These are phyloP conservation scores for Chrysoperla carnea DNA, from an alignment of 1,140 invertebrate genomes.

Conservation along the genomic window DNA sequence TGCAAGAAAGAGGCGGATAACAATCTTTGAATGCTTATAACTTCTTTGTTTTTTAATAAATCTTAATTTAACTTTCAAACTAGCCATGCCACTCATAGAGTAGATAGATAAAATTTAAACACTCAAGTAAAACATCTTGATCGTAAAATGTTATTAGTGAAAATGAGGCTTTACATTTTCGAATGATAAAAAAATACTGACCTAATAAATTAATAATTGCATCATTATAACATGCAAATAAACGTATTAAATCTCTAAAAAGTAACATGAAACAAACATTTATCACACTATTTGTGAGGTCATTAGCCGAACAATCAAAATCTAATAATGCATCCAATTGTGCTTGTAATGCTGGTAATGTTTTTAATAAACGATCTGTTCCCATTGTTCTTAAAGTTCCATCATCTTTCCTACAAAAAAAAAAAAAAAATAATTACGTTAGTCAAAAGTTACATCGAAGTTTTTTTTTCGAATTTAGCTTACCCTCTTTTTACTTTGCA, in stretches of 20 bases:
- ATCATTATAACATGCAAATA: conserved; percentile 99
- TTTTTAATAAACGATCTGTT: conserved; percentile 92
- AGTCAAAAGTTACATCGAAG: neutral
- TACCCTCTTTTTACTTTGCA: conserved; percentile 98
- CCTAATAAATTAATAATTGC: conserved; percentile 96
- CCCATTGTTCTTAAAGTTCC: conserved; percentile 93
- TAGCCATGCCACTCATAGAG: too few species aligned
- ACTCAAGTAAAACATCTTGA: too few species aligned
- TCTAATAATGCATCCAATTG: conserved; percentile 92
- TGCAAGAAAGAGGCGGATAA: too few species aligned
- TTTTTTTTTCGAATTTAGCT: conserved; percentile 19
- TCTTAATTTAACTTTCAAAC: too few species aligned
- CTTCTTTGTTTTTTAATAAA: too few species aligned
- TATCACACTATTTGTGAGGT: conserved; percentile 95
- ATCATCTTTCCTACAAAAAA: conserved; percentile 73
- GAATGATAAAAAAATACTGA: too few species aligned
- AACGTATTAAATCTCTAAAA: conserved; percentile 93
- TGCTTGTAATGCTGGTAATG: conserved; percentile 84
- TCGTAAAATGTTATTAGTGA: too few species aligned
- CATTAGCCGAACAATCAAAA: conserved; percentile 94
- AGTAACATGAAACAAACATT: conserved; percentile 97
- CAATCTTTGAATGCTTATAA: too few species aligned
- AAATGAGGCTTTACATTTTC: too few species aligned
- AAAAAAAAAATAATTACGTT: conserved; percentile 4
- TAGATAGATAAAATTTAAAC: too few species aligned